These are phyloP conservation scores for Ectropis crepuscularia DNA, from an alignment of 2,888 invertebrate genomes.

Conservation along the genomic window DNA sequence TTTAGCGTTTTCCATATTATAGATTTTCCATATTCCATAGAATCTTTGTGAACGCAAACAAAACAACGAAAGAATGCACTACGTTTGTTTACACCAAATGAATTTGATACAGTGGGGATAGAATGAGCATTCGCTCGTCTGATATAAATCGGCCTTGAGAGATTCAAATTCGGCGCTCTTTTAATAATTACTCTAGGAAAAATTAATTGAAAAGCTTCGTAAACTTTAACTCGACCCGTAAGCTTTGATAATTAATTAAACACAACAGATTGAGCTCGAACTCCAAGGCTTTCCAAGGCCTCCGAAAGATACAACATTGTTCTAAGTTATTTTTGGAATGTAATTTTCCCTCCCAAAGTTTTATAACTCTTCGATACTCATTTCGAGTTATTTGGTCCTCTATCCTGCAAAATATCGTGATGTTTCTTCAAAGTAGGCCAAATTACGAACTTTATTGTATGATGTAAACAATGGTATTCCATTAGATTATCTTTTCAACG, in stretches of 20 bases:
- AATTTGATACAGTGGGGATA: too few relatives aligned
- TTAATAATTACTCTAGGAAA: slow-evolving; percentile 17
- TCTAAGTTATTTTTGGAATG: slow-evolving; percentile 24
- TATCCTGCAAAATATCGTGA: background rate
- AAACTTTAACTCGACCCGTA: slow-evolving; percentile 17
- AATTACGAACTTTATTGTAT: too few relatives aligned
- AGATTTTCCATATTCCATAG: too few relatives aligned
- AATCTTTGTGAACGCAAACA: too few relatives aligned
- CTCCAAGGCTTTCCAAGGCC: slow-evolving; percentile 16
- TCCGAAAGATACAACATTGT: slow-evolving; percentile 21
- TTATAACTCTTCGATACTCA: slow-evolving; percentile 10
- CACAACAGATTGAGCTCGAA: slow-evolving; percentile 27
- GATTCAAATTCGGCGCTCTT: slow-evolving; percentile 4
- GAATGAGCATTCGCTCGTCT: too few relatives aligned
- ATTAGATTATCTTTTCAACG: too few relatives aligned
- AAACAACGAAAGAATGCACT: too few relatives aligned
- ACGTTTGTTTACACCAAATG: too few relatives aligned
- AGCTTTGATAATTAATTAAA: slow-evolving; percentile 32
- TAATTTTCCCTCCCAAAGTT: slow-evolving; percentile 17
- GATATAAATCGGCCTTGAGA: too few relatives aligned
- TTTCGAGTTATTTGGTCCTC: slow-evolving; percentile 4
- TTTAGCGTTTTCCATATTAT: too few relatives aligned
- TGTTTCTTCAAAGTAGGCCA: background rate
- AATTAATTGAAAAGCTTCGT: slow-evolving; percentile 21
- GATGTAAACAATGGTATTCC: too few relatives aligned